Evolutionary conservation across 2,888 invertebrate genomes (phyloP).

Genomic region (Sclerodermus sp.): DNA sequence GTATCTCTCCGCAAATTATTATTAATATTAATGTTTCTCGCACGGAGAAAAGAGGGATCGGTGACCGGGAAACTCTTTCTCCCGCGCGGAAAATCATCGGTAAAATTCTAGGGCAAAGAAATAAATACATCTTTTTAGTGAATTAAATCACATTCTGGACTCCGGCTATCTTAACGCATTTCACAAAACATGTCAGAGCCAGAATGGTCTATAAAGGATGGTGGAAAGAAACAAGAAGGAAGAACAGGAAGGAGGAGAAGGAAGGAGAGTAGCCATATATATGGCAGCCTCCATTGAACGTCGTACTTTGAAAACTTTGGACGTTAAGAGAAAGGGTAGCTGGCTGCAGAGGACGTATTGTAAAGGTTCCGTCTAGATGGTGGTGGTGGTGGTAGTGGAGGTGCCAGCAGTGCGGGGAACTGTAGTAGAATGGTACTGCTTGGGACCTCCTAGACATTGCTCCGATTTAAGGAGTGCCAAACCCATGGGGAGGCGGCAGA

Average conservation of each 20-base stretch:
- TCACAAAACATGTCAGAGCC: slow-evolving; percentile 41
- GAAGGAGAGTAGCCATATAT: slow-evolving; percentile 30
- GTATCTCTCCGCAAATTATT: no score
- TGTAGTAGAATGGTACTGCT: slow-evolving; percentile 7
- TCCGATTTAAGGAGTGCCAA: slow-evolving; percentile 41
- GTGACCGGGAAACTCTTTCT: no score
- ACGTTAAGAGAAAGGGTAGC: slow-evolving; percentile 56
- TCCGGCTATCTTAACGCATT: slow-evolving; percentile 33
- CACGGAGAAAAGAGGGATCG: no score
- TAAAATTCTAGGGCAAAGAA: no score
- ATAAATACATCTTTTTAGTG: no score
- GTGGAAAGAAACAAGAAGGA: slow-evolving; percentile 18
- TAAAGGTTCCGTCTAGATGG: slow-evolving; percentile 41
- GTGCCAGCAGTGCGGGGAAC: slow-evolving; percentile 25
- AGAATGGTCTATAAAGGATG: slow-evolving; percentile 13
- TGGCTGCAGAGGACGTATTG: slow-evolving; percentile 53
- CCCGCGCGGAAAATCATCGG: no score
- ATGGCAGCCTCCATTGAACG: slow-evolving; percentile 50
- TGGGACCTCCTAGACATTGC: slow-evolving; percentile 36
- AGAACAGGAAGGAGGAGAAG: slow-evolving; percentile 20
- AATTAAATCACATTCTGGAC: no score
- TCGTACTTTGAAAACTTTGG: slow-evolving; percentile 57
- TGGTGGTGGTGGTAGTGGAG: slow-evolving; percentile 17
- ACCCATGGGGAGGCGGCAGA: slow-evolving; percentile 24
- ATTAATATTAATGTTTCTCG: no score